These are phyloP conservation scores for Hoplias malabaricus DNA, from an alignment of 2,113 vertebrate species.

Conservation along the genomic window DNA sequence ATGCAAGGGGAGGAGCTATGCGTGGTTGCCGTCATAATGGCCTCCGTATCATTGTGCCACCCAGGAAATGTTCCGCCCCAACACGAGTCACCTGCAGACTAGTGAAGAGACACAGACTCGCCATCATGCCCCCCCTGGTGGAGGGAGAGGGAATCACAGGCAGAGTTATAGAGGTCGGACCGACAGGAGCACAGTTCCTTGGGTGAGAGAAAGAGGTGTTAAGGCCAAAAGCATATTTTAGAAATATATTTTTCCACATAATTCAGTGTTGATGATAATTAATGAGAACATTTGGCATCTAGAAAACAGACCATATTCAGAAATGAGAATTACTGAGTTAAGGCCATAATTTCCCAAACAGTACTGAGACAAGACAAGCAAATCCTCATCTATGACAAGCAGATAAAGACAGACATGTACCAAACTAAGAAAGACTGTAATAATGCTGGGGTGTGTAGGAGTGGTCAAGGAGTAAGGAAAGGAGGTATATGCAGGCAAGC, in stretches of 20 bases:
- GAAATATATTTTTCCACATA: too few relatives aligned
- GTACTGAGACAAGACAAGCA: background rate
- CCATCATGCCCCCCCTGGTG: slow-evolving; percentile 96
- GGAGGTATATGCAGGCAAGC: too few relatives aligned
- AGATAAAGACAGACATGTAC: background rate
- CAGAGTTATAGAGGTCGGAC: slow-evolving; percentile 93
- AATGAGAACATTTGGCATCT: too few relatives aligned
- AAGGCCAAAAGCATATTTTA: background rate
- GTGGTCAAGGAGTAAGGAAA: too few relatives aligned
- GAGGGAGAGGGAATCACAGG: slow-evolving; percentile 94
- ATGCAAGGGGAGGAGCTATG: slow-evolving; percentile 96
- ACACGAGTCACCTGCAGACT: slow-evolving; percentile 94
- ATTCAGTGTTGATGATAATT: too few relatives aligned
- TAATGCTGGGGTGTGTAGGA: too few relatives aligned
- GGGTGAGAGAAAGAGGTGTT: slow-evolving; percentile 82
- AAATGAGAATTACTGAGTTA: too few relatives aligned
- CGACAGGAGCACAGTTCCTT: slow-evolving; percentile 95
- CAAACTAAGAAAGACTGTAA: too few relatives aligned
- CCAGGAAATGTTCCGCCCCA: slow-evolving; percentile 94
- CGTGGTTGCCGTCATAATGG: slow-evolving; percentile 96
- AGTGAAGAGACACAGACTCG: slow-evolving; percentile 94
- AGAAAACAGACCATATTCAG: too few relatives aligned
- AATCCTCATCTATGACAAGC: background rate
- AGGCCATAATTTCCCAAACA: background rate
- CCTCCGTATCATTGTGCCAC: slow-evolving; percentile 93